Conservation (phyloP, 2,113 vertebrate genomes). For the Rhineura floridana region DNA sequence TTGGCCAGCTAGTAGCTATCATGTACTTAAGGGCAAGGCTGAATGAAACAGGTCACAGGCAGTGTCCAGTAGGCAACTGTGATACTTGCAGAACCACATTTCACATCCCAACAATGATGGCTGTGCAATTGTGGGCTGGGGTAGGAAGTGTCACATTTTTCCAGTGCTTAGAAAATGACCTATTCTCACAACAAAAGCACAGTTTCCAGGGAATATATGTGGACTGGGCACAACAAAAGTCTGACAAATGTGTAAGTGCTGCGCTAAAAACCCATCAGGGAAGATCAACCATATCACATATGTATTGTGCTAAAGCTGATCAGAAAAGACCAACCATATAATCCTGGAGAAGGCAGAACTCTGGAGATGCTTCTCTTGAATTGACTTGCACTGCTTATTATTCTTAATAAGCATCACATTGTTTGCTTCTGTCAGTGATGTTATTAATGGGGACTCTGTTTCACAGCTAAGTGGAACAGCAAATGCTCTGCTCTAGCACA, state of each 20-base stretch:
- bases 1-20: background rate
- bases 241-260: background rate
- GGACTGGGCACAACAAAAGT: background rate
- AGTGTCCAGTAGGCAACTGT: background rate
- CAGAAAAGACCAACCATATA: background rate
- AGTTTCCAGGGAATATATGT: background rate
- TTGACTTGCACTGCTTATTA: background rate
- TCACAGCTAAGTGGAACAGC: background rate
- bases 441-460: too few relatives aligned
- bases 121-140: background rate
- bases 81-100: background rate
- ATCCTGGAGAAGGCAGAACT: background rate
- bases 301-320: background rate
- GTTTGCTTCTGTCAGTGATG: background rate
- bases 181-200: background rate
- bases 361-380: too few relatives aligned
- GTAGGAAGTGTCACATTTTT: background rate
- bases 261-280: background rate
- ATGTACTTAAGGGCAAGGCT: background rate
- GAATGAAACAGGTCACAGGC: background rate
- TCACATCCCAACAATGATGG: background rate
- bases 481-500: background rate
- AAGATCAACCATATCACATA: background rate
- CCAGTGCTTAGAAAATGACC: background rate
- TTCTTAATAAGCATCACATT: background rate